phyloP scores from a whole-genome alignment of 2,888 invertebrate species.

The Diploptera punctata region DNA sequence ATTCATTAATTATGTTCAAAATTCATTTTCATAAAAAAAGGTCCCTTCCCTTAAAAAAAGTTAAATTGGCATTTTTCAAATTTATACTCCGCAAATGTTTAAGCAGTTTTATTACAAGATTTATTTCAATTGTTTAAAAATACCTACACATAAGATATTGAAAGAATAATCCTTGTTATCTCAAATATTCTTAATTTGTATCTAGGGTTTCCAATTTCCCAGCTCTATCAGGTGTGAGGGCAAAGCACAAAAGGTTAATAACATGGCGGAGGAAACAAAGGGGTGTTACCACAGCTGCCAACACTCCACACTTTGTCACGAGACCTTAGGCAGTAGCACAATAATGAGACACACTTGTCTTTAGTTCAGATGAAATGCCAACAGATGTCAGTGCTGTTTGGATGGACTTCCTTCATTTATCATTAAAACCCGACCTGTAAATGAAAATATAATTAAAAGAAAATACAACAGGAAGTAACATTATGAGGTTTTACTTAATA shows the following conservation, averaged over 20 bases:
- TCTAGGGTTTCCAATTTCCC: background rate
- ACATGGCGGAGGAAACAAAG: slow-evolving; percentile 6
- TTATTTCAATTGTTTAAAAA: background rate
- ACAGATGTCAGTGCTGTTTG: slow-evolving; percentile 38
- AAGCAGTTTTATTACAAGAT: background rate
- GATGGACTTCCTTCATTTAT: slow-evolving; percentile 24
- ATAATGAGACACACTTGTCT: slow-evolving; percentile 12
- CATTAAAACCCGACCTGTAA: slow-evolving; percentile 24
- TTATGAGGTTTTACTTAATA: too few relatives aligned
- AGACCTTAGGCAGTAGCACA: slow-evolving; percentile 21
- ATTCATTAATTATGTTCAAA: background rate
- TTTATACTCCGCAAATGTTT: background rate
- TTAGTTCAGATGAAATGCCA: slow-evolving; percentile 19
- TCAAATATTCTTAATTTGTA: background rate
- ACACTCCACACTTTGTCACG: slow-evolving; percentile 4
- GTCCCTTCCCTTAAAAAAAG: background rate
- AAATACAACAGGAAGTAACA: too few relatives aligned
- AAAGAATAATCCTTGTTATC: slow-evolving; percentile 7
- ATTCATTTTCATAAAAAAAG: background rate
- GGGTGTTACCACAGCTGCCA: slow-evolving; percentile 8
- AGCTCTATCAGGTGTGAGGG: background rate
- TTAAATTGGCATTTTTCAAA: background rate
- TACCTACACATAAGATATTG: slow-evolving; percentile 1
- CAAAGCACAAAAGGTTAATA: slow-evolving; percentile 12
- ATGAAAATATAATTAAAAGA: too few relatives aligned